Conservation (phyloP, 2,113 vertebrate species). For the Serilophus lunatus region DNA sequence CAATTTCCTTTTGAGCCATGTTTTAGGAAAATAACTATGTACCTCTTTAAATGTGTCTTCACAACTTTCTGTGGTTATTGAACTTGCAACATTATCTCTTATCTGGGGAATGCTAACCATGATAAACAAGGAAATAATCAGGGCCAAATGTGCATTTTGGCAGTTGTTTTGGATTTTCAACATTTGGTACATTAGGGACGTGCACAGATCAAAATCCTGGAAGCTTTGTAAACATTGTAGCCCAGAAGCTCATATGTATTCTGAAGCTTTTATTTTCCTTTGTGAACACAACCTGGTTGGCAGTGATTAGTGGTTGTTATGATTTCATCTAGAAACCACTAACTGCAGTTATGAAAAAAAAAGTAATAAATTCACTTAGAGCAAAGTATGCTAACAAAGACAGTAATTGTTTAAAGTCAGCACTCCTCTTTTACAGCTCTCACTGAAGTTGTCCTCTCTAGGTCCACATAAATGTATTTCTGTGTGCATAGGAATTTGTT, state of each 20-base stretch:
- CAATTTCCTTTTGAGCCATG: not conserved
- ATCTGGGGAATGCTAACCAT: constrained; percentile 43
- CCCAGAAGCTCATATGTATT: constrained; percentile 6
- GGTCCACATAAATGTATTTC: no score
- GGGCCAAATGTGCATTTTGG: constrained; percentile 55
- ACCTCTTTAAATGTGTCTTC: not conserved
- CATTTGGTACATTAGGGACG: not conserved
- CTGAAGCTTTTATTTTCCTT: not conserved
- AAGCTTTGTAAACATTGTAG: not conserved
- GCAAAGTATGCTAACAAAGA: not conserved
- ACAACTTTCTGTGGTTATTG: constrained; percentile 21
- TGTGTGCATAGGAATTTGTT: not conserved
- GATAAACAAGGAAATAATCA: constrained; percentile 55
- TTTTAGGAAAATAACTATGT: not conserved
- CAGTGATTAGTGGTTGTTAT: not conserved
- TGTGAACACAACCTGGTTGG: constrained; percentile 11
- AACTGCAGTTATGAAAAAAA: not conserved
- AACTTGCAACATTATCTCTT: constrained; percentile 28
- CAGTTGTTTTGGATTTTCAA: constrained; percentile 39
- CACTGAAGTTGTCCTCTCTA: not conserved
- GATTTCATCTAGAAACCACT: not conserved
- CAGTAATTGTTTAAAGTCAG: not conserved
- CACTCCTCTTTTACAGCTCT: not conserved
- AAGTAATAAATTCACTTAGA: not conserved
- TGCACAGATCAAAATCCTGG: constrained; percentile 16